phyloP scores from a whole-genome alignment of 2,888 invertebrate species.

The Theodoxus fluviatilis region DNA sequence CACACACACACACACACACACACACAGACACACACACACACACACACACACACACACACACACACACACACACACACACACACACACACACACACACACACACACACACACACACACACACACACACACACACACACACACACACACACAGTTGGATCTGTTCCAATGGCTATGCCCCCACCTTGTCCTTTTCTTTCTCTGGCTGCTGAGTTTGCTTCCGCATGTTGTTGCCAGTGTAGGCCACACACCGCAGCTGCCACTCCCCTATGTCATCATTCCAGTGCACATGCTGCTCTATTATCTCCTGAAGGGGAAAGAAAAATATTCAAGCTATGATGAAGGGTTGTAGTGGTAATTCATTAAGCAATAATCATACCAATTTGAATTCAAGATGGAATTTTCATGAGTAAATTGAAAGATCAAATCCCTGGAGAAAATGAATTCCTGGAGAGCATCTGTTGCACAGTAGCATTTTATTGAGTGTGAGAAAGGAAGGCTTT shows the following conservation, averaged over 20 bases:
- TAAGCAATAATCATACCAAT: too few relatives aligned
- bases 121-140: slow-evolving; percentile 7
- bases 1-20: not conserved
- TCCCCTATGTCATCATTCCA: slow-evolving; percentile 99
- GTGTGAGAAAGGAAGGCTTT: too few relatives aligned
- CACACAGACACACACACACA: not conserved
- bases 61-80: not conserved
- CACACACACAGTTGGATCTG: slow-evolving; percentile 3
- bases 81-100: not conserved
- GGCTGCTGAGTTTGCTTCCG: slow-evolving; percentile 70
- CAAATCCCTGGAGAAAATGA: too few relatives aligned
- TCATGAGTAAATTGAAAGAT: not conserved
- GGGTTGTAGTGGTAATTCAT: not conserved
- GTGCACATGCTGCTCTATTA: slow-evolving; percentile 86
- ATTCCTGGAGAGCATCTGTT: too few relatives aligned
- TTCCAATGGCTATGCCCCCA: slow-evolving; percentile 26
- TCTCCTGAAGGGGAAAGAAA: slow-evolving; percentile 70
- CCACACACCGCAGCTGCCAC: slow-evolving; percentile 97
- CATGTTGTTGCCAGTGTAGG: slow-evolving; percentile 99
- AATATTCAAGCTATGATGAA: not conserved
- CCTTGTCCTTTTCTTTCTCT: slow-evolving; percentile 64
- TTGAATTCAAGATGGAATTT: not conserved
- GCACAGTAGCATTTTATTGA: too few relatives aligned
- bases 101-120: slow-evolving; percentile 7
- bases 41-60: not conserved